phyloP scores from a whole-genome alignment of 2,113 vertebrate species.

The Anoplopoma fimbria region DNA sequence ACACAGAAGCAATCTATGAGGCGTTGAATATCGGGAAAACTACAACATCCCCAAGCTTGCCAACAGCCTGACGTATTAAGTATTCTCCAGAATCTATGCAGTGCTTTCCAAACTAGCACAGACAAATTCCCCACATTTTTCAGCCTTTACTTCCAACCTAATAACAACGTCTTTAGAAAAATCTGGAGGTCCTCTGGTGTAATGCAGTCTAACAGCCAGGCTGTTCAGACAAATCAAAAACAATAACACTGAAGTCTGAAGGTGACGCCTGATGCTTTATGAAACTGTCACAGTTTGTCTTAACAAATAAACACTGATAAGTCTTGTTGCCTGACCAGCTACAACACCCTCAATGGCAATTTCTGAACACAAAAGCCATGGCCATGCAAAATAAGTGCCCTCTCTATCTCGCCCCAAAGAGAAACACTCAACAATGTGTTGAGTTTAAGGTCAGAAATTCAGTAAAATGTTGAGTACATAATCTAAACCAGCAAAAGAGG shows the following conservation, averaged over 20 bases:
- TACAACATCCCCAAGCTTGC: conserved; percentile 26
- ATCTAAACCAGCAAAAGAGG: neutral
- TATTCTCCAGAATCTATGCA: conserved; percentile 23
- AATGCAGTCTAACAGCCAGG: conserved; percentile 55
- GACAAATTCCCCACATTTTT: conserved; percentile 38
- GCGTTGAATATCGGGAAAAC: conserved; percentile 16
- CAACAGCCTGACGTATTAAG: conserved; percentile 21
- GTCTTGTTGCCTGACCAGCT: conserved; percentile 4
- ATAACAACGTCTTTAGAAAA: conserved; percentile 57
- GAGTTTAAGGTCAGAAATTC: conserved; percentile 10
- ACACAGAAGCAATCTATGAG: conserved; percentile 17
- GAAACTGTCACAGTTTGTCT: conserved; percentile 45
- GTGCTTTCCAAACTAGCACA: conserved; percentile 12
- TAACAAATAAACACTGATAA: conserved; percentile 37
- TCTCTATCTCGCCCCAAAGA: neutral
- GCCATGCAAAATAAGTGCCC: neutral
- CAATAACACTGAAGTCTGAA: conserved; percentile 58
- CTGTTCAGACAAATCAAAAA: conserved; percentile 59
- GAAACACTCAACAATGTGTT: neutral
- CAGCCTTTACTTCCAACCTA: conserved; percentile 45
- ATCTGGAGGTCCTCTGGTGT: conserved; percentile 53
- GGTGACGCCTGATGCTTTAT: conserved; percentile 45
- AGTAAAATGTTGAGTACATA: neutral
- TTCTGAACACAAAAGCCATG: conserved; percentile 1
- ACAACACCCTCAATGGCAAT: neutral